Evolutionary conservation across 2,113 vertebrate genomes (phyloP), one percentile per base, ranked within the genome.

Genomic region (Phrynosoma platyrhinos): DNA sequence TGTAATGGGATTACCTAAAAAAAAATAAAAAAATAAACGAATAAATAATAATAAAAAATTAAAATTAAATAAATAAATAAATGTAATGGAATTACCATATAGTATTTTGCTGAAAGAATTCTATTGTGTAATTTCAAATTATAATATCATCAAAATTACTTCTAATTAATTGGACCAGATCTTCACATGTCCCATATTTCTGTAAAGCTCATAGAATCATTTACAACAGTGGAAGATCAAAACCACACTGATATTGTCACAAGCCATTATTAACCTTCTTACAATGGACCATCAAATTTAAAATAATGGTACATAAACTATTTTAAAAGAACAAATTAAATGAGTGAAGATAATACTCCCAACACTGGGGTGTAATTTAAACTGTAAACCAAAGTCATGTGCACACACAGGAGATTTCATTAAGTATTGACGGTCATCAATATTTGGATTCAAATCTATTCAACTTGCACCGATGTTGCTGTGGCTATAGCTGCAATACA

Each of bases 51-150:
- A n/a, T n/a, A n/a, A n/a, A n/a, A n/a, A n/a, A n/a, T n/a, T n/a
- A n/a, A n/a, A n/a, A n/a, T n/a, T n/a, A n/a, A n/a, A n/a, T n/a
- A n/a, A n/a, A n/a, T n/a, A n/a, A n/a, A n/a, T n/a, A n/a, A n/a
- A n/a, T 74, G 42, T 27, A 66, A 75, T 64, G 30, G 36, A 20
- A 40, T 62, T 72, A 75, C 74, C 79, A 75, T 90, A 79, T 7
- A 69, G 87, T 92, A 91, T 0, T n/a, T 21, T 80, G 87, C 79
- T 75, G 91, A 85, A 90, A 36, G 89, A 83, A 68, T 21, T 13
- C 47, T 52, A 88, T 80, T 55, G 42, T 71, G 79, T 86, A 9
- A 52, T 89, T 87, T 40, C 64, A 25, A 4, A 12, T 25, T 30
- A 47, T 0, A 2, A 64, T 58, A 87, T 52, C 53, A 2, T 40